phyloP scores from a whole-genome alignment of 2,888 invertebrate species.

The Formica aserva region DNA sequence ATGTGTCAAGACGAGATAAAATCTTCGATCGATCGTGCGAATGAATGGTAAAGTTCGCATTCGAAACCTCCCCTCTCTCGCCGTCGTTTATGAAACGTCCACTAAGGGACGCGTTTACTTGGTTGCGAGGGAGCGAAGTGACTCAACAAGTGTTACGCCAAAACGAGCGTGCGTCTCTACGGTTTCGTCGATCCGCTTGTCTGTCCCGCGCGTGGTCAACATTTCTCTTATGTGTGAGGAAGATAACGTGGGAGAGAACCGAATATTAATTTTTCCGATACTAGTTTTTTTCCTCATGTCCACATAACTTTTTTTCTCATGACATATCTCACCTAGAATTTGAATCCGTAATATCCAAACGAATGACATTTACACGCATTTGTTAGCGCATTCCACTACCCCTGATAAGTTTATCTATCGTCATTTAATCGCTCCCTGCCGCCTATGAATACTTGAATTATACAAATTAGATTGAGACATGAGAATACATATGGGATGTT shows the following conservation, averaged over 20 bases:
- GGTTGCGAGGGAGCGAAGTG: slow-evolving; percentile 62
- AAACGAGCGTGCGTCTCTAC: slow-evolving; percentile 72
- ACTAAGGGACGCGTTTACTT: slow-evolving; percentile 61
- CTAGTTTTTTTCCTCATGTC: too few relatives aligned
- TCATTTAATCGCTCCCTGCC: neutral
- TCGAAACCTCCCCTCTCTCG: slow-evolving; percentile 22
- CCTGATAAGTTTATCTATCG: neutral
- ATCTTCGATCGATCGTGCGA: neutral
- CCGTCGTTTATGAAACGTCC: slow-evolving; percentile 68
- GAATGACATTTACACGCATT: neutral
- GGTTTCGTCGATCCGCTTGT: slow-evolving; percentile 71
- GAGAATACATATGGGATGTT: neutral
- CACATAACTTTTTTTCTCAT: too few relatives aligned
- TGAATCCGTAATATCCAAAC: neutral
- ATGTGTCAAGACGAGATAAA: neutral
- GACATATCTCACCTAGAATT: neutral
- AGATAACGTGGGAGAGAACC: neutral
- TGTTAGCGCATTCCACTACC: neutral
- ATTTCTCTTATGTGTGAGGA: slow-evolving; percentile 46
- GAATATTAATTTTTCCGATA: slow-evolving; percentile 22
- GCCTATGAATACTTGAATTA: neutral
- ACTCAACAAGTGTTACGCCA: slow-evolving; percentile 82
- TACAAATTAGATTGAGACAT: neutral
- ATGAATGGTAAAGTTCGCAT: neutral
- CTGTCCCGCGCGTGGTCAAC: slow-evolving; percentile 66